Base-by-base conservation (phyloP, 2,113 vertebrate genomes). In the Gallinago paraguaiae region DNA sequence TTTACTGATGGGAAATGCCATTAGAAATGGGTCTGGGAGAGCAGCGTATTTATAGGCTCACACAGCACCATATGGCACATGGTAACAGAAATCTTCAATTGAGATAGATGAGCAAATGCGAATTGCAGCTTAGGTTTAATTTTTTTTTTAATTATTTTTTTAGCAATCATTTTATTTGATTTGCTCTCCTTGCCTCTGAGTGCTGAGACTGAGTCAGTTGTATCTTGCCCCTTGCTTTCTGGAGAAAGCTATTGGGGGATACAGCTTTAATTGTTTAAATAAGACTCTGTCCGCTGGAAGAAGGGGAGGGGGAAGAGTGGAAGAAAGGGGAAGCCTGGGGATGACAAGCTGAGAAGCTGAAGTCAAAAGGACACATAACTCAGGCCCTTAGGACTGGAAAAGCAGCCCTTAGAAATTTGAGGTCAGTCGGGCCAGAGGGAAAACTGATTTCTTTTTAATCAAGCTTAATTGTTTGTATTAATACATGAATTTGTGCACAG, bases 401-500 rank as follows among this genome's bases (percentile, higher is more conserved):
- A 93, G 35, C 69, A 92, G 61, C 81, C 84, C 75, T 87, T 50
- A 70, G 94, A 96, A 91, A 90, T 90, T 8, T 61, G 63, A 91
- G 93, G 93, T 92, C 93, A 89, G 37, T 57, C 50, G 72, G 83
- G 70, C 83, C 83, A 82, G 68, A 96, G 87, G 84, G 78, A 96
- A 95, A 96, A 82, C 63, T 90, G 87, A 74, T 92, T 95, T 97
- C 64, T 91, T 94, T 95, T 88, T 95, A 95, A 96, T 95, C 69
- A 89, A 69, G 77, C 75, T 93, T 97, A 96, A 94, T 91, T 65
- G 81, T 92, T 96, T 91, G 65, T 84, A 92, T 94, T 93, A 96
- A 96, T 82, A 78, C 57, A 79, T 39, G 65, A 76, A 69, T 64
- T 88, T 91, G 17, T 70, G 50, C 63, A 63, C 57, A 86, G 69